Conservation (phyloP, 2,797 vertebrate species). For the Chiloscyllium punctatum region DNA sequence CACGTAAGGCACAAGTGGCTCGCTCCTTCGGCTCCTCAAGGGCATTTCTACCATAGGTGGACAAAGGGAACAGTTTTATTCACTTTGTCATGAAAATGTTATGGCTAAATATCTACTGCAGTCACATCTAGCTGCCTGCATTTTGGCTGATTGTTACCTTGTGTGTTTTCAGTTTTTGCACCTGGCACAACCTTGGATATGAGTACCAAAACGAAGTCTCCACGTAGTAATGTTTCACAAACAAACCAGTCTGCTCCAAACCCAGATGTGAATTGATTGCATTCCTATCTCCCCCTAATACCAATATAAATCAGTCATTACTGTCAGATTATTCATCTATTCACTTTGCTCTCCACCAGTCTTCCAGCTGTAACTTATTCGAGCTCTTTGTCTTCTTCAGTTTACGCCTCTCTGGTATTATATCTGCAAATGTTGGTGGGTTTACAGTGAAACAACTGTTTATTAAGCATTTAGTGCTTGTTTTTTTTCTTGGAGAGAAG, state of each 20-base stretch:
- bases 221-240: conserved; percentile 51
- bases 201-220: conserved; percentile 56
- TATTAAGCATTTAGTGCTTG: neutral
- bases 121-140: conserved; percentile 70
- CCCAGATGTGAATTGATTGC: conserved; percentile 55
- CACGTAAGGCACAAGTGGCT: conserved; percentile 70
- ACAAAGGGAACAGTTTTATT: conserved; percentile 67
- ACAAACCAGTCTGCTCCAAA: conserved; percentile 44
- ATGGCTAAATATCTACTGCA: conserved; percentile 65
- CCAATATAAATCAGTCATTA: conserved; percentile 66
- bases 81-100: conserved; percentile 63
- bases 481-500: neutral
- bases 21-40: conserved; percentile 70
- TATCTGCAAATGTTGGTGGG: conserved; percentile 58
- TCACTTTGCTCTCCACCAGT: conserved; percentile 68
- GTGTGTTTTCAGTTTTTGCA: conserved; percentile 70
- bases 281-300: conserved; percentile 56
- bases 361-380: conserved; percentile 56
- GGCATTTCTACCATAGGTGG: conserved; percentile 66
- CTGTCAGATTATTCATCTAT: conserved; percentile 67
- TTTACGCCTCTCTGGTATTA: conserved; percentile 70
- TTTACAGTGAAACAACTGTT: neutral
- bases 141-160: conserved; percentile 64
- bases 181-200: conserved; percentile 70
- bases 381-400: conserved; percentile 67